Percentiles rank a stretch among this genome's conserved stretches.
These are phyloP conservation scores for Dynastes hyllus DNA, from an alignment of 2,888 invertebrate species.

Conservation along the genomic window DNA sequence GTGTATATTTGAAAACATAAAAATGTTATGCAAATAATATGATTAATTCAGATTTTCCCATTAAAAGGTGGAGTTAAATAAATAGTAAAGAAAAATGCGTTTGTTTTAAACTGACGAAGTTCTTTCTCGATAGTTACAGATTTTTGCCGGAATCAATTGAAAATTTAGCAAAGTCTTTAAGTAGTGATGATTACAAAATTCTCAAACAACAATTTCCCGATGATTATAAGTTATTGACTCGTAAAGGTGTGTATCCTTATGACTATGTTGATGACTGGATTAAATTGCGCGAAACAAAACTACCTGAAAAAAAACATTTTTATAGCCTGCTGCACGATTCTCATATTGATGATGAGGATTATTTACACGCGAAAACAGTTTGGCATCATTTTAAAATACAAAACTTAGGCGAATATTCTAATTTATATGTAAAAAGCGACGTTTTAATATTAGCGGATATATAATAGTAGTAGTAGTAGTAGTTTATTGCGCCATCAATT, in stretches of 20 bases:
- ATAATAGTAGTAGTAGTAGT: too few relatives aligned
- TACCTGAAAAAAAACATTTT: constrained; percentile 31
- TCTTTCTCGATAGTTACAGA: too few relatives aligned
- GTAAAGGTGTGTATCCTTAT: constrained; percentile 41
- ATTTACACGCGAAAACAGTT: constrained; percentile 5
- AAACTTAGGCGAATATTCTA: constrained; percentile 25
- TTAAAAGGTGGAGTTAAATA: too few relatives aligned
- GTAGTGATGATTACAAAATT: too few relatives aligned
- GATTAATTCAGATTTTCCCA: too few relatives aligned
- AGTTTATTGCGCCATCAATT: too few relatives aligned
- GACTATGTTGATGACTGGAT: constrained; percentile 6
- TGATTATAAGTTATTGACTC: neutral
- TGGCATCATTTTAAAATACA: constrained; percentile 20
- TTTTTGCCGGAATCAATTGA: too few relatives aligned
- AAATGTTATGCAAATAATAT: too few relatives aligned
- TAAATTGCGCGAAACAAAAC: constrained; percentile 7
- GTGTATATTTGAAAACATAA: too few relatives aligned
- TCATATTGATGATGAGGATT: constrained; percentile 23
- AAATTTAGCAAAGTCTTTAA: too few relatives aligned
- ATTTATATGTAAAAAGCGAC: constrained; percentile 5
- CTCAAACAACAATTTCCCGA: neutral
- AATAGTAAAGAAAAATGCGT: too few relatives aligned
- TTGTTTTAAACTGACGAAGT: too few relatives aligned
- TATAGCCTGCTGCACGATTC: constrained; percentile 4
- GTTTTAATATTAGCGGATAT: neutral